Base-by-base conservation (phyloP, 2,113 vertebrate species). In the Orientallactaga bullata region DNA sequence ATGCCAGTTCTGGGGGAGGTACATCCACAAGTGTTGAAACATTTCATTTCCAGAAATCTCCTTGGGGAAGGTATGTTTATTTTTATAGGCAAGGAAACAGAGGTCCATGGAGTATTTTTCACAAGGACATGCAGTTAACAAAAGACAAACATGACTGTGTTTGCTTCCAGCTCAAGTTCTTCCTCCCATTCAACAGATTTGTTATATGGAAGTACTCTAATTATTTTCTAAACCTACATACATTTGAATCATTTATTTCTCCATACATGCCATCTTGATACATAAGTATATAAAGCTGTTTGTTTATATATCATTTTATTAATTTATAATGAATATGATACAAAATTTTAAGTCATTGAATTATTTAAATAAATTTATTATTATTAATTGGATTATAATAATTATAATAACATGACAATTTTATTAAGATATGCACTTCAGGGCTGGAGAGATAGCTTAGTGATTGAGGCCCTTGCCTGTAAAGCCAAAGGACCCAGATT, bases 51-150 rank as follows among this genome's bases (percentile, higher is more conserved):
- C 74, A 30, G 21, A 78, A 42, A 35, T 28, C 15, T n/a, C 37
- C 69, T 7, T 4, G 13, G 17, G 3, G 51, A 32, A 77, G 10
- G 13, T 51, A 7, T 7, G 32, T 30, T 91, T 72, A 47, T 82
- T 74, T 88, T 87, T 65, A 51, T 3, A 85, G 73, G 2, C 71
- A 47, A 73, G 37, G 23, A 88, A 78, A 95, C n/a, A n/a, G 71
- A 85, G 51, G 65, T 28, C 37, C 26, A 66, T 3, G 51, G 55
- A 11, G 5, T 68, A 13, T 94, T 91, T 88, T 88, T 28, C 9
- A 8, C 4, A 65, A 51, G 42, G 21, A 78, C 32, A 60, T 35
- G n/a, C 0, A 71, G 37, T 47, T 61, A 76, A 21, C 37, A 51
- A 20, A 66, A 91, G 26, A 73, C 7, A 30, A 69, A 86, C 42